Evolutionary conservation across 2,113 vertebrate species (phyloP), one percentile per base, ranked within the genome.

Genomic region (Tringa solitaria): DNA sequence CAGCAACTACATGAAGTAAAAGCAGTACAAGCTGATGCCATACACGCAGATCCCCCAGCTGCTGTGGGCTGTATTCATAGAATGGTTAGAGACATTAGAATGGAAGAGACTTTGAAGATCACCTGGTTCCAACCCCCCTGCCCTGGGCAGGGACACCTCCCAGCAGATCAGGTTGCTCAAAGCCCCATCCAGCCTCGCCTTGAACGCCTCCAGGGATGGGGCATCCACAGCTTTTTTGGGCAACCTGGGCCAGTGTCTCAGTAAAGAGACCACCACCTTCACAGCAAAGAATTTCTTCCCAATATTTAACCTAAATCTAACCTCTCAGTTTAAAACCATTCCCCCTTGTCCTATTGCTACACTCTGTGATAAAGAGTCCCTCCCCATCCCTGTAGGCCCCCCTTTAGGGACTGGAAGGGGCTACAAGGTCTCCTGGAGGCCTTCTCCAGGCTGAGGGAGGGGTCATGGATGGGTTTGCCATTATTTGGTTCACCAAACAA

Each of bases 401-500:
- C n/a, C 22, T 26, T 24, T 10, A 60, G 59, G n/a, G 4, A 35
- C 23, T 60, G n/a, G 23, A 60, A 35, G n/a, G n/a, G 14, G 22
- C 9, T 60, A 4, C 16, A 11, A 60, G 14, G 22, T 60, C 59
- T 60, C 23, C n/a, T 15, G 6, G 57, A 35, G 14, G n/a, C 57
- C 57, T 60, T 60, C 59, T 37, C n/a, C 59, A 26, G 59, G n/a
- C 59, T 60, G 59, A 60, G n/a, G 59, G 23, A 60, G n/a, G n/a
- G 23, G 22, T 60, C 33, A n/a, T 2, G 21, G 28, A 19, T 27
- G 12, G 50, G 27, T 56, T 6, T 3, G 26, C 27, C 45, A 12
- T 37, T 14, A 14, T n/a, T n/a, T n/a, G n/a, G n/a, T n/a, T n/a
- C 39, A 12, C 3, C 0, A 12, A 5, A 4, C 1, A 15, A 10